A percentile compares a stretch with the other conserved stretches of the same genome.
Conservation (phyloP, 2,113 vertebrate genomes). For the Nothoprocta pentlandii region DNA sequence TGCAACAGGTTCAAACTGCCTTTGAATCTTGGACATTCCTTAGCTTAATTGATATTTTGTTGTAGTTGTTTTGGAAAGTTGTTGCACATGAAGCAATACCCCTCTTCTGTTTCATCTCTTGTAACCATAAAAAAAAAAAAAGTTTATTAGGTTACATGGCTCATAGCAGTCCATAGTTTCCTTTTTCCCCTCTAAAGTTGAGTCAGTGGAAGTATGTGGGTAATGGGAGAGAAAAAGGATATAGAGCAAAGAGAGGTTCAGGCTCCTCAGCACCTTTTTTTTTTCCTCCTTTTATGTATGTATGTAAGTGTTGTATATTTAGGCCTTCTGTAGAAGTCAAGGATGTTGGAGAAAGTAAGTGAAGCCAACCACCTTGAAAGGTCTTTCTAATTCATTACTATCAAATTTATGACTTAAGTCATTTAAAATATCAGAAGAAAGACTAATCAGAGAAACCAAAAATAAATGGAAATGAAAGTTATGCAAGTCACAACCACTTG, state of each 20-base stretch:
- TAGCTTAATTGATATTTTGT: background rate
- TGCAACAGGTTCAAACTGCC: background rate
- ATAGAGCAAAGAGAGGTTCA: background rate
- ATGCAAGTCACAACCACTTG: background rate
- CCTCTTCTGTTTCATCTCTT: background rate
- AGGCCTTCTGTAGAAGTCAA: background rate
- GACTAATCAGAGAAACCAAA: background rate
- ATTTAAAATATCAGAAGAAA: background rate
- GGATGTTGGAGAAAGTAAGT: background rate
- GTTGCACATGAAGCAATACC: background rate
- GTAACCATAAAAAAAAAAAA: background rate
- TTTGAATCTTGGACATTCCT: background rate
- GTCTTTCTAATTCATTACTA: background rate
- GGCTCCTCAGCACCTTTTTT: background rate
- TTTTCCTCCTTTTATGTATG: background rate
- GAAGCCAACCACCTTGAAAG: background rate
- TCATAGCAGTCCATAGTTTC: background rate
- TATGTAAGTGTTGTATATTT: fast-evolving
- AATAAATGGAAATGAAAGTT: background rate
- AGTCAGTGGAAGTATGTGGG: background rate
- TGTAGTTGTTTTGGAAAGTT: background rate
- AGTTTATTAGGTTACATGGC: background rate
- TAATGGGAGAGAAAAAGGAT: background rate
- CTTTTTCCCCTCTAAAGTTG: background rate
- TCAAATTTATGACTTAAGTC: background rate